Evolutionary conservation across 1,140 invertebrate genomes (phyloP), one percentile per base, ranked within the genome.

Genomic region (Drosophila lowei): DNA sequence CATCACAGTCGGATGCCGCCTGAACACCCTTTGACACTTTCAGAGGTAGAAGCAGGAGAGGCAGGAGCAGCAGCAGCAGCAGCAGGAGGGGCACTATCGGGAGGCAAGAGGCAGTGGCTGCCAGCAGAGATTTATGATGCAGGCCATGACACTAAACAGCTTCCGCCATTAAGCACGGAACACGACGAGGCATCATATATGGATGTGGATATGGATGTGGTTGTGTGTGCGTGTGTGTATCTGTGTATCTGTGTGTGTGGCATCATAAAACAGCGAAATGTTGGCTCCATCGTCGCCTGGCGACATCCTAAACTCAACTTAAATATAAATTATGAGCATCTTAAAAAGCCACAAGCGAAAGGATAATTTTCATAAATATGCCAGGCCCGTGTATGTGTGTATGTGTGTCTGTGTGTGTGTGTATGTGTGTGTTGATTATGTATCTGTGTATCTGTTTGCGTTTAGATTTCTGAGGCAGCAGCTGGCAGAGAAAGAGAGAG

Each of bases 281-380:
- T 57, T 81, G 68, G 34, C 34, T 38, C 34, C 34, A 8, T 47
- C 48, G 64, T 60, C 55, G 60, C 49, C 62, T 88, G 66, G 80
- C 80, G 80, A 85, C 80, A 85, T 57, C 76, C 80, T 79, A 85
- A 84, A 85, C 80, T 85, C 74, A 85, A 80, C 78, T 88, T 88
- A 88, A 88, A 88, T 88, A 88, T 88, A 88, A 88, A 88, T 88
- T 88, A 88, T 88, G 83, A 88, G 83, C 83, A 83, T 88, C 83
- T 88, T 88, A 88, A 88, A 88, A 88, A 88, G 83, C 83, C 83
- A 83, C 83, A 88, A 38, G 83, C 83, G 78, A 79, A 88, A 88
- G 83, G 83, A 88, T 88, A 88, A 88, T 88, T 88, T 88, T 88
- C 83, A 88, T 88, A 88, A 88, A 88, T 88, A 88, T 88, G 76